phyloP scores from a whole-genome alignment of 2,797 vertebrate species.

The Chromis chromis region DNA sequence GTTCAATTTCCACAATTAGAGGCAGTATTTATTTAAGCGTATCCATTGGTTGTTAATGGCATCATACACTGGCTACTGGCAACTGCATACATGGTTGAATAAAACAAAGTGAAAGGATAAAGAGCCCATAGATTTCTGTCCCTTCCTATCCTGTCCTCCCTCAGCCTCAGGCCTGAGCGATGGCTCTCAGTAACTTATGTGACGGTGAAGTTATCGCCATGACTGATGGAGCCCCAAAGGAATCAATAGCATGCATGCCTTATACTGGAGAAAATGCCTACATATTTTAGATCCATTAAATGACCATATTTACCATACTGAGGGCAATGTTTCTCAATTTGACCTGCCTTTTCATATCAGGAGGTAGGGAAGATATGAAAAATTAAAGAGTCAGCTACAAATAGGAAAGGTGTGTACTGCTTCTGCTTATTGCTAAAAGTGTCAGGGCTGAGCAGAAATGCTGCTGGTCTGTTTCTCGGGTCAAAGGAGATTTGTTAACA shows the following conservation, averaged over 20 bases:
- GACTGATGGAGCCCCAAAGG: constrained; percentile 76
- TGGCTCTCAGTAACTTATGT: constrained; percentile 75
- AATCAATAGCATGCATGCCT: constrained; percentile 79
- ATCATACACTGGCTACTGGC: constrained; percentile 21
- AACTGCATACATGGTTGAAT: constrained; percentile 8
- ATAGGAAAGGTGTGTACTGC: constrained; percentile 18
- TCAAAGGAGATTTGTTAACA: constrained; percentile 71
- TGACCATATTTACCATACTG: constrained; percentile 71
- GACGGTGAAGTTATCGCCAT: constrained; percentile 71
- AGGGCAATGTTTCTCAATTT: constrained; percentile 75
- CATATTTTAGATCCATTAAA: constrained; percentile 83
- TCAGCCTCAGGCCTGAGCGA: constrained; percentile 61
- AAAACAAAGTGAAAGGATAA: constrained; percentile 53
- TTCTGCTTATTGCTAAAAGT: constrained; percentile 29
- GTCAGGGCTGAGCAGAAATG: background rate
- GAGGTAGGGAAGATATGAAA: constrained; percentile 57
- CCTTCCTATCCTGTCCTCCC: constrained; percentile 29
- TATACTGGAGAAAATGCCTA: constrained; percentile 55
- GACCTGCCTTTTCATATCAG: constrained; percentile 73
- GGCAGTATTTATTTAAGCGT: constrained; percentile 25
- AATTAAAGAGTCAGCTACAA: constrained; percentile 51
- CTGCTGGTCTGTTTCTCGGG: constrained; percentile 29
- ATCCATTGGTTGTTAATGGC: constrained; percentile 34
- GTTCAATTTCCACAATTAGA: constrained; percentile 35
- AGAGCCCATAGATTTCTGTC: constrained; percentile 54